Evolutionary conservation across 2,888 invertebrate species (phyloP), one percentile per base, ranked within the genome.

Genomic region (Andricus quercusramuli): DNA sequence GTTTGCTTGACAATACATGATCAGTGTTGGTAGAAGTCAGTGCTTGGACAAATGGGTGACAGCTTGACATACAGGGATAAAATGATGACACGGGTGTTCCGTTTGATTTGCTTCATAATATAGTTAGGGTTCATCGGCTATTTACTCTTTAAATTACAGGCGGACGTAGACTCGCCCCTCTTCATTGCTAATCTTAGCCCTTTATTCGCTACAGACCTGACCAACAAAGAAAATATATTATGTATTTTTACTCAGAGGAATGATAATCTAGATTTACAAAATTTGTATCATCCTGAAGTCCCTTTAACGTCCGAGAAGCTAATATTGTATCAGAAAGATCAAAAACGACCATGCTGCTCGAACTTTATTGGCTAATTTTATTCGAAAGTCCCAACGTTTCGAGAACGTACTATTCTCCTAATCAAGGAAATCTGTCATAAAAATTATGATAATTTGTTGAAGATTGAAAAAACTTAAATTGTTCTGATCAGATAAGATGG

Each of bases 1-100:
- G 59, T n/a, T 59, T 59, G 22, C n/a, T 22, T n/a, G 59, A 22
- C 59, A n/a, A 59, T 59, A 11, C n/a, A 3, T 22, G 22, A 22
- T 62, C 22, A 25, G 22, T 62, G 25, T 22, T 62, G 3, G 25
- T 25, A 25, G 62, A 25, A 62, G 62, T 15, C 22, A 22, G 62
- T 22, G 62, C 62, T 22, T 62, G 15, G 15, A 62, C 22, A 25
- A 62, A 15, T 15, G 62, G 62, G 62, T 62, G 62, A 22, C 62
- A 62, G 62, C 62, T 62, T 76, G 80, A 80, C 80, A 79, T 64
- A 8, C 37, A 70, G 80, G 79, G 83, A 77, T 51, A 79, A 80
- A 81, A 77, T 79, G 79, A 80, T 79, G 81, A 83, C 82, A 82
- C 80, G 83, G 78, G 79, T 81, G 67, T 79, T 80, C 80, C 62